Conservation (phyloP, 2,113 vertebrate species). For the Probosciger aterrimus region DNA sequence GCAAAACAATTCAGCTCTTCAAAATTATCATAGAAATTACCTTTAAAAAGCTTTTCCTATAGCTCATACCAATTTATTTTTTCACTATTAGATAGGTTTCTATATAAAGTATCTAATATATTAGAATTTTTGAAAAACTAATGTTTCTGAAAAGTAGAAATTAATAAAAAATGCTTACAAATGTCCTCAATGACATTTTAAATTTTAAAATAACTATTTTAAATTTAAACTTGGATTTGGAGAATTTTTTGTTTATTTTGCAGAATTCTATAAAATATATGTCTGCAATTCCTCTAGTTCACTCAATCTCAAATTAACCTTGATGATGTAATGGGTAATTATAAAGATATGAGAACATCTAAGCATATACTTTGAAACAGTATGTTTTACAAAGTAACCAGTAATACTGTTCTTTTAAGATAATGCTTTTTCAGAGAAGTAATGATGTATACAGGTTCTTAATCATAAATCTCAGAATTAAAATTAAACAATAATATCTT, state of each 20-base stretch:
- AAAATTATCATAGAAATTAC: background rate
- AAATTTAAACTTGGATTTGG: background rate
- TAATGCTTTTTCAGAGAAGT: background rate
- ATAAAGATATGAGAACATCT: background rate
- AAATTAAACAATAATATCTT: background rate
- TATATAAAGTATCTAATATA: background rate
- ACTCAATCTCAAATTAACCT: background rate
- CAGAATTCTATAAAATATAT: background rate
- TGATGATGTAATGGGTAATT: background rate
- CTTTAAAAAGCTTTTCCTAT: background rate
- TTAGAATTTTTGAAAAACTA: background rate
- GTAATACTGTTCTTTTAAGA: background rate
- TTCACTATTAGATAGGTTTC: background rate
- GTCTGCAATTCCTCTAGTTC: background rate
- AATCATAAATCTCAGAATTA: background rate
- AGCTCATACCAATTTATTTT: background rate
- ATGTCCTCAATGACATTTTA: background rate
- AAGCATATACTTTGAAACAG: background rate
- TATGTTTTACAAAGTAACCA: background rate
- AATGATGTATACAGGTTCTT: background rate
- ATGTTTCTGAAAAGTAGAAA: background rate
- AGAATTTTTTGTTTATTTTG: background rate
- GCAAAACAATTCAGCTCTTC: background rate
- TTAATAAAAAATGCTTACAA: background rate
- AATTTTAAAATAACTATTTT: background rate